Evolutionary conservation across 1,140 invertebrate genomes (phyloP), one percentile per base, ranked within the genome.

Genomic region (Limonius californicus): DNA sequence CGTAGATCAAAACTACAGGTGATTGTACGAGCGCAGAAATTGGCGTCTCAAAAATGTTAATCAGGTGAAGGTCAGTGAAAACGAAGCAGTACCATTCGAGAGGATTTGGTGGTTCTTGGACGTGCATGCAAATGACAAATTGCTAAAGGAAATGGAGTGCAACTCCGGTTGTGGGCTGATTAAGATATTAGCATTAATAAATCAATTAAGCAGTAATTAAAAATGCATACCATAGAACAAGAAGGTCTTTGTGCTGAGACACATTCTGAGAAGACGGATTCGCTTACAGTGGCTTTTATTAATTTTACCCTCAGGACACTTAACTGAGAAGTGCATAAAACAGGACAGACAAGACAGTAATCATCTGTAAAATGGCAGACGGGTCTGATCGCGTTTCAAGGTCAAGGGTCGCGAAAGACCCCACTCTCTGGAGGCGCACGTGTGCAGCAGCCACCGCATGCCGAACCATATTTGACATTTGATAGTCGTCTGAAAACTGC

Each of bases 401-500:
- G 66, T 67, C 53, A 67, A 64, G 66, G 66, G 66, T 67, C 53
- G 65, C 60, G 56, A 61, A 47, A 50, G 16, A 50, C 27, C 47
- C 59, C 27, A 19, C 15, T 39, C 12, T 42, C 15, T 15, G n/a
- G 43, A 12, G 32, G 53, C 50, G 61, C 65, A 64, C 61, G 64
- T 66, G 64, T 67, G 56, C 53, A 45, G 23, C 20, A 54, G 19
- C 53, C 54, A 60, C 56, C 58, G 65, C 68, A 71, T 71, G 68
- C 69, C 71, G 62, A 66, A 71, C 71, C 71, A 71, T 72, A 72
- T 72, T 71, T 71, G 71, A 71, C 65, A 70, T 70, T 72, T 72
- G 68, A 72, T 71, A 70, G 65, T 57, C 54, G 58, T 57, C 65
- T 53, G 53, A 70, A 39, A 70, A 65, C 64, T 67, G 64, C 67